Percentiles rank a stretch among this genome's conserved stretches.
Conservation (phyloP, 2,797 vertebrate genomes). For the Galago senegalensis region DNA sequence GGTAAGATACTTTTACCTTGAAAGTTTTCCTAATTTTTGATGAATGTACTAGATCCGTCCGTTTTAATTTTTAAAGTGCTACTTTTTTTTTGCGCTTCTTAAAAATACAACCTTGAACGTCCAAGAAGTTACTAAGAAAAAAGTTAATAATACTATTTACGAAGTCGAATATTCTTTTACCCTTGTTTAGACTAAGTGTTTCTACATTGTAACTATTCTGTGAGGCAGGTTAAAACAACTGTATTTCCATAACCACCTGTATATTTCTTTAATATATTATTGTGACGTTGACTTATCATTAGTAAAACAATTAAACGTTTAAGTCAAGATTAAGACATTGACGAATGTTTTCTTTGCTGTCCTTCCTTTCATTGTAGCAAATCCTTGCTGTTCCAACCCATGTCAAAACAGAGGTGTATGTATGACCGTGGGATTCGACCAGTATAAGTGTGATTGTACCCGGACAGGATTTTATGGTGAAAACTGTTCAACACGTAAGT, state of each 20-base stretch:
- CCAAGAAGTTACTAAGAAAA: neutral
- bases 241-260: neutral
- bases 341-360: neutral
- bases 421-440: conserved; percentile 89
- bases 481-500: conserved; percentile 96
- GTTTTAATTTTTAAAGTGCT: conserved; percentile 41
- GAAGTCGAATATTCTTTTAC: neutral
- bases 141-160: neutral
- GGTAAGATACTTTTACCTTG: neutral
- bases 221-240: neutral
- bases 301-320: neutral
- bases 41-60: neutral
- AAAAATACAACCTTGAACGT: neutral
- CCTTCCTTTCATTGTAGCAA: conserved; percentile 88
- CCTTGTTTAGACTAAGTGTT: conserved; percentile 16
- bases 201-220: neutral
- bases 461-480: conserved; percentile 95
- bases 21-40: neutral
- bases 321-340: neutral
- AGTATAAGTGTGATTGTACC: conserved; percentile 97
- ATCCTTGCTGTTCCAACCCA: conserved; percentile 96
- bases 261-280: conserved; percentile 30
- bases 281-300: neutral
- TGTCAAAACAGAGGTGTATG: conserved; percentile 97
- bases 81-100: neutral